Evolutionary conservation across 2,797 vertebrate species (phyloP).

Genomic region (Silurus lanzhouensis): DNA sequence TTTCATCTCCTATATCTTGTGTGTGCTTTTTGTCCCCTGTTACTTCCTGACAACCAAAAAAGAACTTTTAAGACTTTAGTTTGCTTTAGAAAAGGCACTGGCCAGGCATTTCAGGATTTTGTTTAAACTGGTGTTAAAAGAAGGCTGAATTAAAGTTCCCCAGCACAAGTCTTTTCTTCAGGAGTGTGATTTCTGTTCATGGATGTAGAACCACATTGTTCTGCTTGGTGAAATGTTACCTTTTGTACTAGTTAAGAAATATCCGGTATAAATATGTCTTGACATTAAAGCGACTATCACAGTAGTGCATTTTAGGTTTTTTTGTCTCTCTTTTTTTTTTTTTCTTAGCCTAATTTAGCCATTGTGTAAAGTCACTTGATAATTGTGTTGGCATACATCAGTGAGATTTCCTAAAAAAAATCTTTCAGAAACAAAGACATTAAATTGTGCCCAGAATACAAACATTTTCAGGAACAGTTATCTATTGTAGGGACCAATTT

Average conservation of each 20-base stretch:
- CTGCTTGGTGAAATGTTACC: no score
- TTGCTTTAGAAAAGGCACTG: neutral
- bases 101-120: constrained; percentile 8
- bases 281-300: no score
- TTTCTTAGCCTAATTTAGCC: constrained; percentile 28
- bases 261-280: no score
- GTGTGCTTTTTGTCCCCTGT: neutral
- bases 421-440: constrained; percentile 10
- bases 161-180: neutral
- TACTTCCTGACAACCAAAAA: constrained; percentile 14
- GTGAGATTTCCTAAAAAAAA: constrained; percentile 35
- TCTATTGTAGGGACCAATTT: neutral
- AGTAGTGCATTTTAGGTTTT: neutral
- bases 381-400: constrained; percentile 2
- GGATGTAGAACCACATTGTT: neutral
- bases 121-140: constrained; percentile 5
- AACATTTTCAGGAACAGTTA: neutral
- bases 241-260: neutral
- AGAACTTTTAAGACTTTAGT: constrained; percentile 7
- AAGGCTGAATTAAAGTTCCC: neutral
- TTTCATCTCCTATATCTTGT: constrained; percentile 1
- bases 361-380: constrained; percentile 27
- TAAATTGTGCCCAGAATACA: neutral
- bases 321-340: neutral
- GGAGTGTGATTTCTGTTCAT: neutral